Evolutionary conservation across 1,140 invertebrate species (phyloP).

Genomic region (Drosophila repletoides): DNA sequence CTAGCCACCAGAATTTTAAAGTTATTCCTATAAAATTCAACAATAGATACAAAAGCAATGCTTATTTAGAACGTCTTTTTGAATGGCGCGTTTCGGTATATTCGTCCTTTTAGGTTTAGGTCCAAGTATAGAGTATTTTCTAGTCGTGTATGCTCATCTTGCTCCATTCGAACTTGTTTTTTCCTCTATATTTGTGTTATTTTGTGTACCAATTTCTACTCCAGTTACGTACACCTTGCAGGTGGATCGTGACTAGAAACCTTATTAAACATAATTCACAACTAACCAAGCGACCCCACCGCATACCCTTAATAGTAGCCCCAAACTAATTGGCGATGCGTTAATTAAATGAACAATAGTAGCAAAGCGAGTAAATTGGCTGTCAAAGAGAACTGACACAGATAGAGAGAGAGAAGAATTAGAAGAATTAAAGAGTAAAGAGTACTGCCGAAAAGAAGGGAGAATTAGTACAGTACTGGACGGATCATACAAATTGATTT

Average conservation of each 20-base stretch:
- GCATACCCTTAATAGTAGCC: slow-evolving; percentile 2
- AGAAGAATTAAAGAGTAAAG: neutral
- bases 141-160: too few species aligned
- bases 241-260: slow-evolving; percentile 27
- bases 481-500: slow-evolving; percentile 7
- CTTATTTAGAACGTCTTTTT: too few species aligned
- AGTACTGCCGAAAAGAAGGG: too few species aligned
- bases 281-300: neutral
- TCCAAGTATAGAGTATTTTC: too few species aligned
- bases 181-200: slow-evolving; percentile 14
- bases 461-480: too few species aligned
- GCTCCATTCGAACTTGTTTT: too few species aligned
- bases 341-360: slow-evolving; percentile 56
- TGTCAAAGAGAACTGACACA: neutral
- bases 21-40: too few species aligned
- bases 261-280: slow-evolving; percentile 71
- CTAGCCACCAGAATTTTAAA: too few species aligned
- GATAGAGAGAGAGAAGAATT: neutral
- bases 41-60: too few species aligned
- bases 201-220: slow-evolving; percentile 72
- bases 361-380: neutral
- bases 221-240: slow-evolving; percentile 48
- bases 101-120: too few species aligned
- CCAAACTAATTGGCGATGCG: slow-evolving; percentile 50
- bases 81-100: too few species aligned